A percentile compares a stretch with the other conserved stretches of the same genome.
Conservation (phyloP, 2,797 vertebrate species). For the Pteronotus mesoamericanus region DNA sequence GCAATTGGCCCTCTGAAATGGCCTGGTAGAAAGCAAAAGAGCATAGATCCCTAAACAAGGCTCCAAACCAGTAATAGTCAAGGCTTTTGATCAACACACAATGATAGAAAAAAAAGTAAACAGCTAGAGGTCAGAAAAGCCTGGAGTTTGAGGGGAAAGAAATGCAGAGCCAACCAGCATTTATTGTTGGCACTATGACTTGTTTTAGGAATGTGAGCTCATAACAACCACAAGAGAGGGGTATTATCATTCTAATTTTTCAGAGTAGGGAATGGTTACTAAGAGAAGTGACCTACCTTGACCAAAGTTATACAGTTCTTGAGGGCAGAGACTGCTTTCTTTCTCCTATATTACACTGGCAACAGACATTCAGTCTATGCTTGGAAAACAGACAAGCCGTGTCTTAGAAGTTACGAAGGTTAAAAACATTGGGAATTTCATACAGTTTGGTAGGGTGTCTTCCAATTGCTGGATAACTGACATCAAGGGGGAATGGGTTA, state of each 20-base stretch:
- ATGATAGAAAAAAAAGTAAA: not conserved
- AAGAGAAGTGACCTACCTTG: not conserved
- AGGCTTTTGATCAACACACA: not conserved
- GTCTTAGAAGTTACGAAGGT: not conserved
- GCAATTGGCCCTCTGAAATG: not conserved
- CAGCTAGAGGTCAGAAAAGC: not conserved
- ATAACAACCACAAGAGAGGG: not conserved
- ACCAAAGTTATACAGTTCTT: not conserved
- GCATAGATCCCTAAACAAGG: not conserved
- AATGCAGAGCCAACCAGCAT: not conserved
- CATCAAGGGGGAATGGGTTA: not conserved
- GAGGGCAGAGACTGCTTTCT: not conserved
- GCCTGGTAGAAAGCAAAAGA: not conserved
- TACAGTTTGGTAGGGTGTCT: not conserved
- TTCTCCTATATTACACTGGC: not conserved
- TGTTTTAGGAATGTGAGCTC: slow-evolving; percentile 1
- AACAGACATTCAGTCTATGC: not conserved
- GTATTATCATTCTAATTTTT: slow-evolving; percentile 7
- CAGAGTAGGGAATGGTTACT: not conserved
- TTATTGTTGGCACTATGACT: not conserved
- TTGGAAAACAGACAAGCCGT: not conserved
- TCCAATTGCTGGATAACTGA: not conserved
- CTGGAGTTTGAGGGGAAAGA: not conserved
- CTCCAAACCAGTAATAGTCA: not conserved
- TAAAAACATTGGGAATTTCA: not conserved